These are phyloP conservation scores for Armadillidium nasatum DNA, from an alignment of 1,140 invertebrate species.

Conservation along the genomic window DNA sequence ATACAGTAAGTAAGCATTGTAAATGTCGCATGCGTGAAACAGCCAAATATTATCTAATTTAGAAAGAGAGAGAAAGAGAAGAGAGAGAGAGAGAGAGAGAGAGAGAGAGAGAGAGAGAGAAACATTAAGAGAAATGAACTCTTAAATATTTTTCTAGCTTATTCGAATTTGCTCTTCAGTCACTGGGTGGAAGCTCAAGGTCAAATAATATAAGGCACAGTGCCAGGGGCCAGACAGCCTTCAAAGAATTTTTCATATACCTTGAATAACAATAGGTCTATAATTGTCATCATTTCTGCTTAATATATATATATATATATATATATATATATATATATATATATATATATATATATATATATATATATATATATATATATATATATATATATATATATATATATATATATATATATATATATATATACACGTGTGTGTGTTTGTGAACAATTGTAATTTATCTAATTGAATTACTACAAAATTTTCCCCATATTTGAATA, in stretches of 20 bases:
- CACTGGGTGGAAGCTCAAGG: constrained; percentile 7
- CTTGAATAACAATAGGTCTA: no score
- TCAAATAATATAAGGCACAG: constrained; percentile 13
- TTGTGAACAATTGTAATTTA: no score
- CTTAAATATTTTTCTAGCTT: no score
- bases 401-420: constrained; percentile 16
- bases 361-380: constrained; percentile 21
- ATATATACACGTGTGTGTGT: neutral
- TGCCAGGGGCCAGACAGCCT: neutral
- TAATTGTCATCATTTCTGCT: no score
- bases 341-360: constrained; percentile 14
- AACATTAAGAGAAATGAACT: neutral
- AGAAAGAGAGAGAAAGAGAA: neutral
- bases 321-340: constrained; percentile 9
- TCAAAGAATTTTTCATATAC: neutral
- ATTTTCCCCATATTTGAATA: no score
- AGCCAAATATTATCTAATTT: neutral
- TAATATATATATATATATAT: neutral
- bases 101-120: neutral
- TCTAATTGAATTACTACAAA: no score
- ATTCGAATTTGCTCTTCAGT: neutral
- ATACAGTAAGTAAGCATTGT: no score
- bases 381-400: constrained; percentile 22
- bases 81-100: neutral
- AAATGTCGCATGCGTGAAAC: no score